phyloP scores from a whole-genome alignment of 1,140 invertebrate species.

The Lordiphosa mommai region DNA sequence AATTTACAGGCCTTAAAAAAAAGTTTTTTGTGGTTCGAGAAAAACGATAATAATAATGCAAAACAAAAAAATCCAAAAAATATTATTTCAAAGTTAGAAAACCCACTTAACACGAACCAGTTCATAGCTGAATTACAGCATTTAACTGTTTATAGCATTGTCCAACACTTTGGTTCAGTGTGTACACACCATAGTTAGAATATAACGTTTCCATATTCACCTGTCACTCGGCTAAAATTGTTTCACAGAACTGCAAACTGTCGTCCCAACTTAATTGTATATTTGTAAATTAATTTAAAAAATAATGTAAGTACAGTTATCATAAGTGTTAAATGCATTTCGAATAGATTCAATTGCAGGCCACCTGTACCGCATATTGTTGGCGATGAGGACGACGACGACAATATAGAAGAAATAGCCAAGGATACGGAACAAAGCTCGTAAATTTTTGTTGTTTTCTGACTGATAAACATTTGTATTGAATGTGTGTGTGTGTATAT shows the following conservation, averaged over 20 bases:
- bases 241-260: too few species aligned
- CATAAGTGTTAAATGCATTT: too few species aligned
- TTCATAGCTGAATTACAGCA: too few species aligned
- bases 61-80: too few species aligned
- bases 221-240: background rate
- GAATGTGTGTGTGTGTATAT: background rate
- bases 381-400: constrained; percentile 31
- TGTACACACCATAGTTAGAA: background rate
- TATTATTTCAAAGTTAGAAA: too few species aligned
- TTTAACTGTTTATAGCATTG: too few species aligned
- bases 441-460: background rate
- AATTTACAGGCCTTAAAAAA: too few species aligned
- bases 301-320: background rate
- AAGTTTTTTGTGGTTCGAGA: too few species aligned
- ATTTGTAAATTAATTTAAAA: too few species aligned
- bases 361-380: constrained; percentile 34
- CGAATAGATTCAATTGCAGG: constrained; percentile 12
- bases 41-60: too few species aligned
- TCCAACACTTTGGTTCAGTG: background rate
- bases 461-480: background rate
- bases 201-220: background rate
- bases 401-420: background rate
- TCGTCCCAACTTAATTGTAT: too few species aligned
- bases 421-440: background rate
- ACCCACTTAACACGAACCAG: too few species aligned